phyloP scores from a whole-genome alignment of 2,797 vertebrate species.

The Xiphorhynchus erythropygius region DNA sequence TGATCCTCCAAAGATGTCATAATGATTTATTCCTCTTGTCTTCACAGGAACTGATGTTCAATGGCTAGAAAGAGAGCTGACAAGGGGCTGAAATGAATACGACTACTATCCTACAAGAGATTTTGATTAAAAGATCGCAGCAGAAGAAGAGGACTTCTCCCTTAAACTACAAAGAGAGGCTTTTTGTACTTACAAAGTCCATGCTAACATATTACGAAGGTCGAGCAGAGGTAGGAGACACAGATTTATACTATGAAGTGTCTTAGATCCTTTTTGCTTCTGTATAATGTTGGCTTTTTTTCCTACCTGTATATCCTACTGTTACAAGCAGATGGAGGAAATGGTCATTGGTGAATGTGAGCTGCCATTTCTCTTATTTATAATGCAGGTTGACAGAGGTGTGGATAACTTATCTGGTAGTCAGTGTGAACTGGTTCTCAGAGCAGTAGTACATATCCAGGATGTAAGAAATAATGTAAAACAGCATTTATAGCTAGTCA shows the following conservation, averaged over 20 bases:
- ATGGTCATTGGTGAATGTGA: not conserved
- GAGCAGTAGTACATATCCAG: not conserved
- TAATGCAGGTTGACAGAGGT: not conserved
- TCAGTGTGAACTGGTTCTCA: not conserved
- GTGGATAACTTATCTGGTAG: not conserved
- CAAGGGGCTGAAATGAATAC: slow-evolving; percentile 84
- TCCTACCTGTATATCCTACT: not conserved
- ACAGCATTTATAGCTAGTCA: not conserved
- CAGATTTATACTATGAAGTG: not conserved
- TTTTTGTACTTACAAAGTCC: slow-evolving; percentile 89
- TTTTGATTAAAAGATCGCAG: slow-evolving; percentile 92
- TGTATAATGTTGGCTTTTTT: not conserved
- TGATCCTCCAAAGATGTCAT: not conserved
- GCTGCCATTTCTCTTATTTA: not conserved
- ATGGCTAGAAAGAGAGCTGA: slow-evolving; percentile 77
- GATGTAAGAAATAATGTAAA: not conserved
- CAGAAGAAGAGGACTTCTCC: slow-evolving; percentile 94
- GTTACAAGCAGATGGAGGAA: not conserved
- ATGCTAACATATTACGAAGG: slow-evolving; percentile 89
- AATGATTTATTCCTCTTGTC: not conserved
- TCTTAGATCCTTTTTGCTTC: slow-evolving; percentile 1
- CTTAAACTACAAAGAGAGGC: slow-evolving; percentile 91
- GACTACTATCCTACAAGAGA: slow-evolving; percentile 87
- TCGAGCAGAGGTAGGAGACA: slow-evolving; percentile 83
- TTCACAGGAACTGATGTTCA: slow-evolving; percentile 72